Conservation (phyloP, 2,797 vertebrate species). For the Peromyscus nudipes region DNA sequence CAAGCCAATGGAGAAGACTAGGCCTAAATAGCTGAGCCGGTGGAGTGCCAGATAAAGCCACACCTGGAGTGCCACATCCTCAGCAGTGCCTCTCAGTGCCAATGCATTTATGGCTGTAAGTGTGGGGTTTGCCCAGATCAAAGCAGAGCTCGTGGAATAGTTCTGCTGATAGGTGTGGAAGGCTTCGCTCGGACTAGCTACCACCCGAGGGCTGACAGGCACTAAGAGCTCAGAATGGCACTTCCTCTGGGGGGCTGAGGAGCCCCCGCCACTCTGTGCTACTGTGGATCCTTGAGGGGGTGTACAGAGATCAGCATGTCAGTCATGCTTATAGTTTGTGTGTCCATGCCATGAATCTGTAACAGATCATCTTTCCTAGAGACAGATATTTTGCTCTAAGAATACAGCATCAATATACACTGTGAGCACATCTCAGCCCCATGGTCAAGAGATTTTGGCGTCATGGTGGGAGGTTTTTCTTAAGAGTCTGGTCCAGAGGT, state of each 20-base stretch:
- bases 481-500: constrained; percentile 7
- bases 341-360: constrained; percentile 36
- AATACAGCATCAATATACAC: constrained; percentile 19
- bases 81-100: constrained; percentile 78
- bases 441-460: not conserved
- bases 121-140: constrained; percentile 67
- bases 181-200: constrained; percentile 66
- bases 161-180: constrained; percentile 65
- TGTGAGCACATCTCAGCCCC: not conserved
- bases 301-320: constrained; percentile 38
- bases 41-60: constrained; percentile 69
- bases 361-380: constrained; percentile 30
- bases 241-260: constrained; percentile 44
- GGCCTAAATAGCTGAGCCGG: constrained; percentile 69
- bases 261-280: constrained; percentile 28
- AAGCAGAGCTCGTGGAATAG: constrained; percentile 56
- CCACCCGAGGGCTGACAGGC: constrained; percentile 61
- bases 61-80: constrained; percentile 71
- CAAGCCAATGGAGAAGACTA: constrained; percentile 84
- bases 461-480: constrained; percentile 40
- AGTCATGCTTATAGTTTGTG: not conserved
- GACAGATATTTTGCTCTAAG: constrained; percentile 48
- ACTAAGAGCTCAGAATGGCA: not conserved
- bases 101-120: constrained; percentile 82
- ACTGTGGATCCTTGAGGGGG: constrained; percentile 47